These are phyloP conservation scores for Formicarius rufipectus DNA, from an alignment of 2,113 vertebrate genomes.

Conservation along the genomic window DNA sequence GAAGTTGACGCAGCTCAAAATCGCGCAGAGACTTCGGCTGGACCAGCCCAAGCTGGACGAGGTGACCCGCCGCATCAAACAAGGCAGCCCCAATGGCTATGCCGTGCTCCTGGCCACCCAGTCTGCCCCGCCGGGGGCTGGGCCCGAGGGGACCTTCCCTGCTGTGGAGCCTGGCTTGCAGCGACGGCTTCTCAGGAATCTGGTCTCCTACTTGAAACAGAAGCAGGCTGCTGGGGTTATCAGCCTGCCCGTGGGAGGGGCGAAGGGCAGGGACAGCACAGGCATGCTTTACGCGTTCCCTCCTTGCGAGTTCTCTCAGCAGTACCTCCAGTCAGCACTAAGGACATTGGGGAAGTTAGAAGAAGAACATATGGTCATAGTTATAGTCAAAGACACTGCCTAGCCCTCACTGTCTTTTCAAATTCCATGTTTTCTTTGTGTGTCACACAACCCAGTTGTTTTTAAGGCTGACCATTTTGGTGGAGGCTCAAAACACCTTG, in stretches of 20 bases:
- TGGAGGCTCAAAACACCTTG: slow-evolving; percentile 50
- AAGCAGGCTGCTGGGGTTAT: slow-evolving; percentile 98
- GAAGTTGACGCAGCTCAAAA: slow-evolving; percentile 91
- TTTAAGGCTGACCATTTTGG: slow-evolving; percentile 66
- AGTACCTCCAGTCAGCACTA: slow-evolving; percentile 92
- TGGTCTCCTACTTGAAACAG: slow-evolving; percentile 98
- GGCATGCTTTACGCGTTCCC: slow-evolving; percentile 98
- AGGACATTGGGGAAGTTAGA: slow-evolving; percentile 92
- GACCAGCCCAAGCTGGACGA: slow-evolving; percentile 97
- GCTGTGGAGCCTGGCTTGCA: slow-evolving; percentile 89
- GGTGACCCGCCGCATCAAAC: slow-evolving; percentile 90
- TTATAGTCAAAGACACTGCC: slow-evolving; percentile 91
- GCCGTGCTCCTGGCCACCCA: slow-evolving; percentile 93
- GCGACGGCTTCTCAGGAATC: slow-evolving; percentile 92
- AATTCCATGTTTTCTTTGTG: slow-evolving; percentile 65
- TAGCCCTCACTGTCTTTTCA: slow-evolving; percentile 73
- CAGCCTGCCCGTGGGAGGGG: slow-evolving; percentile 88
- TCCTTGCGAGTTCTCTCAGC: slow-evolving; percentile 93
- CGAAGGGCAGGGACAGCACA: slow-evolving; percentile 85
- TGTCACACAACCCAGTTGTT: slow-evolving; percentile 70
- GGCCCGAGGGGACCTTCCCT: slow-evolving; percentile 72
- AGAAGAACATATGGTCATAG: slow-evolving; percentile 96
- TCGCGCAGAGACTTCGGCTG: slow-evolving; percentile 94
- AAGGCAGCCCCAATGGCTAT: slow-evolving; percentile 89
- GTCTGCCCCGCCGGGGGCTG: slow-evolving; percentile 73